These are phyloP conservation scores for Enteromius fasciolatus DNA, from an alignment of 2,797 vertebrate species.

Conservation along the genomic window DNA sequence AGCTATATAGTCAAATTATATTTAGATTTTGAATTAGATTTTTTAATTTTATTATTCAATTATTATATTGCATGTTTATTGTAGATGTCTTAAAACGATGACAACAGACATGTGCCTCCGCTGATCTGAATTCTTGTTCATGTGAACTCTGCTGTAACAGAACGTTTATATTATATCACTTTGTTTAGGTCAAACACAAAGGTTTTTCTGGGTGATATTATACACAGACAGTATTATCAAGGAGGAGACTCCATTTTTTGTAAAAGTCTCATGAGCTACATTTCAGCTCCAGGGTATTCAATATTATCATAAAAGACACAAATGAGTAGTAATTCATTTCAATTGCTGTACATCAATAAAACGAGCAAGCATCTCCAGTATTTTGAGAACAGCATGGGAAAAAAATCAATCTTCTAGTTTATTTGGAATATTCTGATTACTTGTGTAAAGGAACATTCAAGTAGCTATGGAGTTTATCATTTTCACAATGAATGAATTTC, in stretches of 20 bases:
- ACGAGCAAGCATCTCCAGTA: background rate
- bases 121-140: background rate
- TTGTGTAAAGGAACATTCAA: background rate
- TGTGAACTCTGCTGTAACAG: background rate
- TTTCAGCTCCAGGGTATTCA: background rate
- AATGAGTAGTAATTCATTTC: background rate
- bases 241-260: background rate
- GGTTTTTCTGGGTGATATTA: background rate
- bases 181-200: background rate
- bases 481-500: background rate
- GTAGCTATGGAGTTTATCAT: background rate
- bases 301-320: background rate
- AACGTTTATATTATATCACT: background rate
- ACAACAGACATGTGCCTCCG: background rate
- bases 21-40: too few species aligned
- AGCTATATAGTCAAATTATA: too few species aligned
- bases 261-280: background rate
- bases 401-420: background rate
- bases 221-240: background rate
- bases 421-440: conserved; percentile 6
- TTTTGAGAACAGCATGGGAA: background rate
- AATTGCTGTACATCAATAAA: background rate
- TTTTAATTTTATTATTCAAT: too few species aligned
- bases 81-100: too few species aligned
- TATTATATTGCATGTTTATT: too few species aligned